These are phyloP conservation scores for Teleiodes luculella DNA, from an alignment of 2,888 invertebrate genomes.

Conservation along the genomic window DNA sequence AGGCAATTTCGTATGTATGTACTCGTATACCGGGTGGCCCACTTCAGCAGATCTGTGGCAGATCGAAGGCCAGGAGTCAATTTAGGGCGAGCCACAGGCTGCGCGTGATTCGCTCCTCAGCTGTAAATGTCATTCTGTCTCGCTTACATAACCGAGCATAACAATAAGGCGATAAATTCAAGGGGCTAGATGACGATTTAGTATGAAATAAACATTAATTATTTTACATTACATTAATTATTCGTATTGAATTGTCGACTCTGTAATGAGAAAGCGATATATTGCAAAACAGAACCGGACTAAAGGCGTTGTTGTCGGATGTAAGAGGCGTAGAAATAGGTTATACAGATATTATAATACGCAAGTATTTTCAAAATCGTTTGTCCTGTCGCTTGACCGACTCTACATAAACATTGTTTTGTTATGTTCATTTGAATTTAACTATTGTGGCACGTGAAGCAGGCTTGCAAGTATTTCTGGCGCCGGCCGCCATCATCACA, in stretches of 20 bases:
- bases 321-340: too few species aligned
- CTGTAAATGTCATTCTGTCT: slow-evolving; percentile 64
- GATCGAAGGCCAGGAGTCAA: slow-evolving; percentile 61
- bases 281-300: too few species aligned
- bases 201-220: too few species aligned
- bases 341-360: neutral
- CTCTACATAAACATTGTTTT: neutral
- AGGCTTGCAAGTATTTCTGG: slow-evolving; percentile 28
- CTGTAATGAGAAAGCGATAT: too few species aligned
- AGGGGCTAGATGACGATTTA: too few species aligned
- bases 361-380: neutral
- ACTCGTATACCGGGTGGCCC: slow-evolving; percentile 46
- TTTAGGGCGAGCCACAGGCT: slow-evolving; percentile 57
- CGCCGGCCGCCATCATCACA: slow-evolving; percentile 39
- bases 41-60: slow-evolving; percentile 50
- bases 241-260: too few species aligned
- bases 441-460: neutral
- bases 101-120: slow-evolving; percentile 45
- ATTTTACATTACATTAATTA: too few species aligned
- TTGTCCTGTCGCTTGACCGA: neutral
- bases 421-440: neutral
- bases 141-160: slow-evolving; percentile 43
- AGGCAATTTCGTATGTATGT: slow-evolving; percentile 29
- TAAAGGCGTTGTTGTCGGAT: too few species aligned
- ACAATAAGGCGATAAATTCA: slow-evolving; percentile 27